A percentile compares a stretch with the other conserved stretches of the same genome.
phyloP scores from a whole-genome alignment of 2,797 vertebrate species.

The Karalla daura region DNA sequence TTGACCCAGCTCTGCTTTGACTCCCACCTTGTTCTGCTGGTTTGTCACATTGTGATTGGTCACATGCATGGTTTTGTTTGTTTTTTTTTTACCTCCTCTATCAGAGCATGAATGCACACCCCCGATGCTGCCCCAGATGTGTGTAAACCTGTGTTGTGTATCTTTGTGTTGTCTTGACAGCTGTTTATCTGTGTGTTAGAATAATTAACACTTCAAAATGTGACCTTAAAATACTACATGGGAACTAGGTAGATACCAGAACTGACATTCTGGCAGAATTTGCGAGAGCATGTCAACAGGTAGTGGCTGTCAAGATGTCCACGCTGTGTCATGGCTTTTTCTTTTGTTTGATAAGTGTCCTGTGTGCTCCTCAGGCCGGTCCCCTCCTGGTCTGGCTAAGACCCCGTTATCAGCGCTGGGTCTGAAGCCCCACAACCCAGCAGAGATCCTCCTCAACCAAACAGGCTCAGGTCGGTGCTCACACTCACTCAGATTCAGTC shows the following conservation, averaged over 20 bases:
- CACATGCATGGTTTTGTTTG: conserved; percentile 79
- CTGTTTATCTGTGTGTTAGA: conserved; percentile 46
- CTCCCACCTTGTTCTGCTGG: conserved; percentile 37
- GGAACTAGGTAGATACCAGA: not conserved
- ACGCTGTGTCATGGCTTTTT: not conserved
- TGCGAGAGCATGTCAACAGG: conserved; percentile 26
- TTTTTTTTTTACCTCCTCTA: no score
- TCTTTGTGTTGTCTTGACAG: conserved; percentile 51
- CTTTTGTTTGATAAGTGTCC: no score
- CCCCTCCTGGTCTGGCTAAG: conserved; percentile 95
- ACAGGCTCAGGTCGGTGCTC: conserved; percentile 87
- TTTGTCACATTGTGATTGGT: conserved; percentile 30
- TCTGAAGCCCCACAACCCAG: conserved; percentile 96
- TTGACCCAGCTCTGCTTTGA: no score
- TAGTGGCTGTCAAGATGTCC: conserved; percentile 62
- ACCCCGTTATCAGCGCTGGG: conserved; percentile 95
- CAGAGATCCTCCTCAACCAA: conserved; percentile 91
- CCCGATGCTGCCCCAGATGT: conserved; percentile 10
- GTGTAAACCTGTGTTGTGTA: conserved; percentile 28
- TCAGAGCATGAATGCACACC: conserved; percentile 73
- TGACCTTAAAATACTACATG: not conserved
- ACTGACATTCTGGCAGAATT: not conserved
- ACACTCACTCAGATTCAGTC: not conserved
- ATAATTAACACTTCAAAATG: not conserved
- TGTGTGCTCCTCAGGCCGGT: conserved; percentile 87